phyloP scores from a whole-genome alignment of 1,140 invertebrate species.

The Protaetia brevitarsis region DNA sequence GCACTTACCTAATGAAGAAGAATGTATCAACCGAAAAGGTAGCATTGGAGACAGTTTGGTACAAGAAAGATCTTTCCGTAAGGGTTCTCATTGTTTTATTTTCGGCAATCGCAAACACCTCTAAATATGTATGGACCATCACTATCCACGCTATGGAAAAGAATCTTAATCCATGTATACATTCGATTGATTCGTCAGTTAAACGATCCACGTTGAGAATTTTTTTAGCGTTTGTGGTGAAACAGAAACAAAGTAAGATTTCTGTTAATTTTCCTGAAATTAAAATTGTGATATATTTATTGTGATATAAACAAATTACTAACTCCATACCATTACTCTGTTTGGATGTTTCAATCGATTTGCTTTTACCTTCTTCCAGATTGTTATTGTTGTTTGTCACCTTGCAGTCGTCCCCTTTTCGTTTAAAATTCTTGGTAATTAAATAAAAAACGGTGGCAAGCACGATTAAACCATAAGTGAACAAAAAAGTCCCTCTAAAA shows the following conservation, averaged over 20 bases:
- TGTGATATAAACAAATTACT: neutral
- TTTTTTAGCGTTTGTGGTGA: conserved; percentile 58
- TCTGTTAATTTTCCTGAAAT: conserved; percentile 16
- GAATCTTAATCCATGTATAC: conserved; percentile 80
- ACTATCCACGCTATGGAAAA: conserved; percentile 89
- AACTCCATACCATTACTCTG: no score
- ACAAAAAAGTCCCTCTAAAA: neutral
- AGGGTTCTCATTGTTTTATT: conserved; percentile 72
- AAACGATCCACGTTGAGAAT: conserved; percentile 57
- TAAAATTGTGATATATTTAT: neutral
- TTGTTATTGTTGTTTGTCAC: conserved; percentile 4
- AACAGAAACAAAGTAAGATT: conserved; percentile 52
- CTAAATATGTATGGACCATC: conserved; percentile 84
- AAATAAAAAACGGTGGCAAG: neutral
- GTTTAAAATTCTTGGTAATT: neutral
- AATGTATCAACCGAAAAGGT: conserved; percentile 90
- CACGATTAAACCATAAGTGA: conserved; percentile 6
- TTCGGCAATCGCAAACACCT: conserved; percentile 74
- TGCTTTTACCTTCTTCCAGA: neutral
- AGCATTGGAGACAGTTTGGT: conserved; percentile 83
- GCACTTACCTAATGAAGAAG: conserved; percentile 77
- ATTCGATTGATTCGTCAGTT: conserved; percentile 64
- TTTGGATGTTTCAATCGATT: neutral
- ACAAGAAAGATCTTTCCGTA: conserved; percentile 75
- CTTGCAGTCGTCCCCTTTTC: neutral